phyloP scores from a whole-genome alignment of 2,888 invertebrate species.

The Drosophila mimica region DNA sequence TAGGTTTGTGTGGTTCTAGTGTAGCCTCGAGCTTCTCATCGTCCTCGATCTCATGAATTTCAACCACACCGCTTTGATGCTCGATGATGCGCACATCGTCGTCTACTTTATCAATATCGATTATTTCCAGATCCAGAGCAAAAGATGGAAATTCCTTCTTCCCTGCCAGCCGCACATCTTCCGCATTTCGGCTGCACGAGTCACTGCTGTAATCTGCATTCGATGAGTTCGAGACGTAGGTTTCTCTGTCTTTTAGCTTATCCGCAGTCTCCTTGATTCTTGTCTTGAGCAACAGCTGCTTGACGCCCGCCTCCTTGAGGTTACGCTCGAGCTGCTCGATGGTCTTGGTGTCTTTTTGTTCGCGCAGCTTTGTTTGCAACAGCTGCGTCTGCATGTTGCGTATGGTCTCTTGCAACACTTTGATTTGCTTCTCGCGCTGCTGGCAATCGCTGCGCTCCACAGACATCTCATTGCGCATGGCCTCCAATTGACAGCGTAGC shows the following conservation, averaged over 20 bases:
- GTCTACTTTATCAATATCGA: conserved; percentile 80
- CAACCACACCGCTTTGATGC: conserved; percentile 70
- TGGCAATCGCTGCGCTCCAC: conserved; percentile 93
- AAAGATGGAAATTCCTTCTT: conserved; percentile 9
- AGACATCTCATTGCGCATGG: conserved; percentile 97
- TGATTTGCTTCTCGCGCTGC: conserved; percentile 93
- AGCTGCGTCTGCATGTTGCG: conserved; percentile 85
- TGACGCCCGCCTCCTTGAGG: conserved; percentile 84
- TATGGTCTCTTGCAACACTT: conserved; percentile 86
- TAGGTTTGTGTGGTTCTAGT: not conserved
- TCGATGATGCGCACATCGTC: conserved; percentile 81
- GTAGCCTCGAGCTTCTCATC: conserved; percentile 60
- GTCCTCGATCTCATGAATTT: conserved; percentile 73
- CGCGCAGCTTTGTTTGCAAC: conserved; percentile 83
- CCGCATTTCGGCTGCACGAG: conserved; percentile 35
- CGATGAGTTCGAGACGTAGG: conserved; percentile 52
- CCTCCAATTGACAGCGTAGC: conserved; percentile 95
- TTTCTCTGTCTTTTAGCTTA: conserved; percentile 74
- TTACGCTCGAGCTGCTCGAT: conserved; percentile 83
- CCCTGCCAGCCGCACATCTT: conserved; percentile 28
- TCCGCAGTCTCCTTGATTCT: conserved; percentile 82
- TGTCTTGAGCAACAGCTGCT: conserved; percentile 84
- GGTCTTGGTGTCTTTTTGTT: conserved; percentile 82
- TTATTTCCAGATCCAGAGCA: conserved; percentile 62
- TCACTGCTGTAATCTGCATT: conserved; percentile 62